Evolutionary conservation across 1,140 invertebrate genomes (phyloP).

Genomic region (Saxidomus purpurata): DNA sequence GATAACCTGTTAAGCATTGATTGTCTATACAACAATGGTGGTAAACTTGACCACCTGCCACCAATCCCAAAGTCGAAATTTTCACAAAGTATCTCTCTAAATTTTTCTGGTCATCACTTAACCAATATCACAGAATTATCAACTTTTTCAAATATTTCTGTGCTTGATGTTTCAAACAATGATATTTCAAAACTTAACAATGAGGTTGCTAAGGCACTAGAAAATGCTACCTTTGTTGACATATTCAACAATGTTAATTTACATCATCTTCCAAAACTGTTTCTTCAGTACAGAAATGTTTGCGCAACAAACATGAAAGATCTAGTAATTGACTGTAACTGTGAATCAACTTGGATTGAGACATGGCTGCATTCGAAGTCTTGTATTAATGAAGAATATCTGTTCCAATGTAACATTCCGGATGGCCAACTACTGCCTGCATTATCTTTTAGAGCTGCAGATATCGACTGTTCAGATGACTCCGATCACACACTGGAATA

Average conservation of each 20-base stretch:
- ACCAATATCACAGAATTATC: neutral
- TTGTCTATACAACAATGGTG: neutral
- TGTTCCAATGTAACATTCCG: slow-evolving; percentile 23
- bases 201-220: neutral
- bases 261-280: neutral
- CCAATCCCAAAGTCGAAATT: slow-evolving; percentile 1
- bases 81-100: neutral
- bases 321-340: slow-evolving; percentile 14
- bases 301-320: slow-evolving; percentile 25
- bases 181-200: neutral
- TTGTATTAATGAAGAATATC: neutral
- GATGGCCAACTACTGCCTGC: neutral
- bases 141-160: neutral
- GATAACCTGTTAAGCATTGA: slow-evolving; percentile 14
- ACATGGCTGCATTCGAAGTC: neutral
- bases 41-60: neutral
- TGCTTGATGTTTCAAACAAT: slow-evolving; percentile 30
- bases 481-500: neutral
- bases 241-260: slow-evolving; percentile 30
- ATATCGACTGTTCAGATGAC: neutral
- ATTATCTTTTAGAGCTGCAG: neutral
- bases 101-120: slow-evolving; percentile 29
- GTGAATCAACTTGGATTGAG: slow-evolving; percentile 28
- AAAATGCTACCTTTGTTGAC: slow-evolving; percentile 19
- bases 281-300: slow-evolving; percentile 48